Evolutionary conservation across 2,888 invertebrate genomes (phyloP).

Genomic region (Drosophila dives): DNA sequence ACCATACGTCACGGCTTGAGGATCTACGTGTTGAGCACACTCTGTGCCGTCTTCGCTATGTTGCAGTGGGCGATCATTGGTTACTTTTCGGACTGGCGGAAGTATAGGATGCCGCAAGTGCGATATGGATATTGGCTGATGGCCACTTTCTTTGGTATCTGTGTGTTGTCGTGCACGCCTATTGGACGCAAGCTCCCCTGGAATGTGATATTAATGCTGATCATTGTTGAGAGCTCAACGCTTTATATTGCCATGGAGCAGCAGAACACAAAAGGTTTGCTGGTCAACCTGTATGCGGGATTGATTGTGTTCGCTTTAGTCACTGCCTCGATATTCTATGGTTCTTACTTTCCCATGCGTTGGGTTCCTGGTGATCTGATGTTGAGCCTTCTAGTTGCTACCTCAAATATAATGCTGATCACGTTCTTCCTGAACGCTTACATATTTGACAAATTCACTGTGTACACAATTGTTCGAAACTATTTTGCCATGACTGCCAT

Average conservation of each 20-base stretch:
- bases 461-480: slow-evolving; percentile 46
- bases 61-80: slow-evolving; percentile 52
- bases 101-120: slow-evolving; percentile 2
- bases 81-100: slow-evolving; percentile 10
- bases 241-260: slow-evolving; percentile 64
- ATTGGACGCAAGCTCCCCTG: slow-evolving; percentile 54
- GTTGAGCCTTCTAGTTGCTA: slow-evolving; percentile 60
- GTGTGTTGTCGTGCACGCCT: slow-evolving; percentile 55
- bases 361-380: slow-evolving; percentile 62
- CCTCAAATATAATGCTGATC: slow-evolving; percentile 52
- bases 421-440: slow-evolving; percentile 55
- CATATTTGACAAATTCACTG: neutral
- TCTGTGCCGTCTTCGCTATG: slow-evolving; percentile 36
- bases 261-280: slow-evolving; percentile 24
- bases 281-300: slow-evolving; percentile 58
- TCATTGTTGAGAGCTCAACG: slow-evolving; percentile 65
- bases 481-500: slow-evolving; percentile 60
- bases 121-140: slow-evolving; percentile 64
- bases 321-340: slow-evolving; percentile 51
- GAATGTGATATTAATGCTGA: slow-evolving; percentile 39
- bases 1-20: slow-evolving; percentile 41
- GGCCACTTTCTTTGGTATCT: slow-evolving; percentile 58
- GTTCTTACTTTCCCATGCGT: slow-evolving; percentile 71
- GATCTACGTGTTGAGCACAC: slow-evolving; percentile 39
- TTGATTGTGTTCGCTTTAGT: slow-evolving; percentile 56